Evolutionary conservation across 2,888 invertebrate genomes (phyloP), one percentile per base, ranked within the genome.

Genomic region (Ophonus ardosiacus): DNA sequence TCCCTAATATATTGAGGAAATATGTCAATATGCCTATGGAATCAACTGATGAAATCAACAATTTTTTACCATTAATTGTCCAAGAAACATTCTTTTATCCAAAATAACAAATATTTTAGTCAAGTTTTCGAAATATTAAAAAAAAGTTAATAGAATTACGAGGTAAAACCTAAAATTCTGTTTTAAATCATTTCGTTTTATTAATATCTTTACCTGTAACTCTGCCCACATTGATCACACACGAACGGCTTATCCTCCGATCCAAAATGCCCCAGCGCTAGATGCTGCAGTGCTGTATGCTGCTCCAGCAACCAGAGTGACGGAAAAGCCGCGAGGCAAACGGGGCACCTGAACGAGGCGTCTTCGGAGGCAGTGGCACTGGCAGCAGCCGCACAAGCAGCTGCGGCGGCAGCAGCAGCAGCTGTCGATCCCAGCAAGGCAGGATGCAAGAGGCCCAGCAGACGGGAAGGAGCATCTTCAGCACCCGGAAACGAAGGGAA

Each of bases 161-260:
- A 10, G 8, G 43, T 51, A 6, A 51, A 51, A 51, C 13, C 8
- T 51, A 51, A 7, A 51, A 51, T 13, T 51, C 13, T 51, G 13
- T 51, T 5, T 51, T 0, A 51, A 51, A 51, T 13, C n/a, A n/a
- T 13, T 13, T 13, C 8, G 13, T 51, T 0, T 17, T 15, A 15
- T 0, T 61, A 24, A 24, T 63, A 13, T 8, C 8, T 7, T 68
- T 51, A 83, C 90, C 96, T 94, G 92, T 97, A 97, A 89, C 97
- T 96, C 89, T 97, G 97, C 5, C 97, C 97, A 90, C 97, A 97
- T 90, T 97, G 97, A 89, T 97, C 97, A 92, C 97, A 97, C 61
- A 97, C 96, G 91, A 97, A 97, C 13, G 97, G 97, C 89, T 97
- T 97, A 90, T 97, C 97, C 89, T 97, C 95, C 24, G 90, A 88